These are phyloP conservation scores for Silurus glanis DNA, from an alignment of 2,113 vertebrate genomes.

Conservation along the genomic window DNA sequence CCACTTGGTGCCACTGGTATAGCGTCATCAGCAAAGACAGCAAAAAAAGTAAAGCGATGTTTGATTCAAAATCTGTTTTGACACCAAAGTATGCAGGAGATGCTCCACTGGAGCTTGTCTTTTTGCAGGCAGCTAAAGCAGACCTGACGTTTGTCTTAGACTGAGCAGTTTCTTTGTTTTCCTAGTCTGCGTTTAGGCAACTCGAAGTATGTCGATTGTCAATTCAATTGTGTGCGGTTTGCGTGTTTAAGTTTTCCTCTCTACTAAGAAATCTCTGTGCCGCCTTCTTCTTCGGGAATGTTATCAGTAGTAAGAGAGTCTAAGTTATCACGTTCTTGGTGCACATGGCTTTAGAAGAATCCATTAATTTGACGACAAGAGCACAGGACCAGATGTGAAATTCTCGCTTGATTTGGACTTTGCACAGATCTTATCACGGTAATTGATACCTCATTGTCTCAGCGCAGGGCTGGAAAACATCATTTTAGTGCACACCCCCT, in stretches of 20 bases:
- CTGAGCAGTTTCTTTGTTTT: constrained; percentile 48
- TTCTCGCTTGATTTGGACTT: constrained; percentile 75
- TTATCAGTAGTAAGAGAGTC: constrained; percentile 72
- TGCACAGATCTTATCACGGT: constrained; percentile 83
- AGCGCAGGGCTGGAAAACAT: constrained; percentile 63
- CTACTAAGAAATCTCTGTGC: constrained; percentile 32
- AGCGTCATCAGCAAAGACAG: constrained; percentile 36
- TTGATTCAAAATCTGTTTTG: constrained; percentile 48
- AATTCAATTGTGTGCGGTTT: constrained; percentile 16
- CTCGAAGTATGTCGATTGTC: constrained; percentile 19
- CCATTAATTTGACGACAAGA: constrained; percentile 75
- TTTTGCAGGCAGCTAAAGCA: constrained; percentile 25
- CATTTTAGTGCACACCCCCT: constrained; percentile 46
- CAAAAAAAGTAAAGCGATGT: constrained; percentile 19
- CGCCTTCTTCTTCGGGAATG: constrained; percentile 50
- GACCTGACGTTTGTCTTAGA: constrained; percentile 50
- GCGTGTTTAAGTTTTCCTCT: constrained; percentile 37
- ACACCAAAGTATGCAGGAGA: constrained; percentile 45
- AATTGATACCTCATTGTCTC: constrained; percentile 82
- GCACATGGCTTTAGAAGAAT: constrained; percentile 63
- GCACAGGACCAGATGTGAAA: constrained; percentile 88
- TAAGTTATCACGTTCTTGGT: constrained; percentile 66
- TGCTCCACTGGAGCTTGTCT: constrained; percentile 24
- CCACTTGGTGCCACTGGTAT: constrained; percentile 26
- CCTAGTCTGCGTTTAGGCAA: constrained; percentile 36